Percentiles rank a stretch among this genome's conserved stretches.
These are phyloP conservation scores for Vanacampus margaritifer DNA, from an alignment of 2,113 vertebrate genomes.

Conservation along the genomic window DNA sequence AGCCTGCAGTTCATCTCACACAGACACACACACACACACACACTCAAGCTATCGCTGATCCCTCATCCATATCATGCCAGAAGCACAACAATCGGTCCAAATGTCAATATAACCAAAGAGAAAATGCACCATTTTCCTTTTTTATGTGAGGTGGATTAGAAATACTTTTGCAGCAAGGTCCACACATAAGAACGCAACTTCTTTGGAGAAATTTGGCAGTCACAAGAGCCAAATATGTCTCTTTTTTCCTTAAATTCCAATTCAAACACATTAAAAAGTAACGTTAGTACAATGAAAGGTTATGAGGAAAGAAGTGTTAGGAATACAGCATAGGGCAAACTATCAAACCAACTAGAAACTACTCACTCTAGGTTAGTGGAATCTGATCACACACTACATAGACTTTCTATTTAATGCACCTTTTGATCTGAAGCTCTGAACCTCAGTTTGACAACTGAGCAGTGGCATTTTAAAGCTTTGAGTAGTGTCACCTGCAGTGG, in stretches of 20 bases:
- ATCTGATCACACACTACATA: conserved; percentile 30
- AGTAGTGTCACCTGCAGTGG: conserved; percentile 65
- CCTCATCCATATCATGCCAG: conserved; percentile 1
- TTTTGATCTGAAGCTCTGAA: conserved; percentile 62
- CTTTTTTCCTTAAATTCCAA: neutral
- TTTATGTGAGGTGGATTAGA: neutral
- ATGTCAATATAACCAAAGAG: conserved; percentile 34
- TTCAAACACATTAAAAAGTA: neutral
- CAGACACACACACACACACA: conserved; percentile 2
- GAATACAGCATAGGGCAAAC: conserved; percentile 22
- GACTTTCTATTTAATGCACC: conserved; percentile 63
- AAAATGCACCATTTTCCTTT: conserved; percentile 13
- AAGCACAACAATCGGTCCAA: conserved; percentile 36
- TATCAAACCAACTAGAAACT: conserved; percentile 26
- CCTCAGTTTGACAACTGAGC: conserved; percentile 60
- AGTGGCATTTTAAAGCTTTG: conserved; percentile 60
- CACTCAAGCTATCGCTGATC: neutral
- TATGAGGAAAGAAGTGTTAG: conserved; percentile 5
- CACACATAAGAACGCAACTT: neutral
- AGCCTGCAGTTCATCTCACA: conserved; percentile 30
- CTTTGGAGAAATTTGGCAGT: neutral
- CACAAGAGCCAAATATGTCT: neutral
- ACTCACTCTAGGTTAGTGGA: conserved; percentile 31
- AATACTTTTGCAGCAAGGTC: neutral
- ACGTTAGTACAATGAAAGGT: neutral